Percentiles rank a stretch among this genome's conserved stretches.
Conservation (phyloP, 2,797 vertebrate species). For the Spinibarbus caldwelli region DNA sequence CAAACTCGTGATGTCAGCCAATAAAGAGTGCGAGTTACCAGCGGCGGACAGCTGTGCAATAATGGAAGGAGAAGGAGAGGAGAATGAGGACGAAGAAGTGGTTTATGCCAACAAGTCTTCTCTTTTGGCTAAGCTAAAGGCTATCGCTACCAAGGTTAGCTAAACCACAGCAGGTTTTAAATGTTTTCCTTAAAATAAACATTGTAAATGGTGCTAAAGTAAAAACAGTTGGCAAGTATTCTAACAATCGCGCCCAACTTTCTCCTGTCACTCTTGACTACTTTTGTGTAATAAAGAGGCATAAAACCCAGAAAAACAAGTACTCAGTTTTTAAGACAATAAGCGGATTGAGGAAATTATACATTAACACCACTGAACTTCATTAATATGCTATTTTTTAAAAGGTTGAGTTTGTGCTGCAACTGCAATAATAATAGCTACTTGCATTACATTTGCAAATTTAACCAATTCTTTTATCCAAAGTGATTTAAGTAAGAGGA, state of each 20-base stretch:
- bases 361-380: not conserved
- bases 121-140: slow-evolving; percentile 91
- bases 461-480: not conserved
- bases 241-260: not conserved
- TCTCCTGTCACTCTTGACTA: too few relatives aligned
- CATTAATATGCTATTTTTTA: not conserved
- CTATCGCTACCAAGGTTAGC: slow-evolving; percentile 89
- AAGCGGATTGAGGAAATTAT: not conserved
- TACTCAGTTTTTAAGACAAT: not conserved
- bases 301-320: not conserved
- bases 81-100: slow-evolving; percentile 87
- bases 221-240: not conserved
- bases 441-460: not conserved
- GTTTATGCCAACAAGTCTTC: slow-evolving; percentile 95
- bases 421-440: not conserved
- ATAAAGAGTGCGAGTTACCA: slow-evolving; percentile 94
- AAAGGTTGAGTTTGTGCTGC: not conserved
- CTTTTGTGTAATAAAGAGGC: not conserved
- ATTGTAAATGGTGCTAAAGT: not conserved
- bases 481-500: not conserved
- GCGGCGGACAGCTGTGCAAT: slow-evolving; percentile 97
- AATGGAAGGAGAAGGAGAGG: slow-evolving; percentile 95
- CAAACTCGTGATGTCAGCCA: slow-evolving; percentile 93
- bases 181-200: not conserved
- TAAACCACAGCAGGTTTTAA: not conserved